Conservation (phyloP, 2,113 vertebrate genomes). For the Pelvicachromis taeniatus region DNA sequence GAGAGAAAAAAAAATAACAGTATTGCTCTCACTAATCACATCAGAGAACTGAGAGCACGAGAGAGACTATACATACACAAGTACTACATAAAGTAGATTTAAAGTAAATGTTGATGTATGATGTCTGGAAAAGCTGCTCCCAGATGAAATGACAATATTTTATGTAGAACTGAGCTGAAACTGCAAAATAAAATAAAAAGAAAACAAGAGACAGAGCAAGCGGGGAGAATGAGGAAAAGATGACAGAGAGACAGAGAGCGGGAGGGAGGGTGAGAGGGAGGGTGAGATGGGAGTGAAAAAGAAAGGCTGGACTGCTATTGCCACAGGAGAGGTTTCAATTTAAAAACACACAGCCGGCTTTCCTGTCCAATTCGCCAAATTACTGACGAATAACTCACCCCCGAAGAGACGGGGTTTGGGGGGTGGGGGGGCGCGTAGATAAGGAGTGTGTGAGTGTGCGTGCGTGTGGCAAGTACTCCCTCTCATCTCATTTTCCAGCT, state of each 20-base stretch:
- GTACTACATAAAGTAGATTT: background rate
- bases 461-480: slow-evolving; percentile 2
- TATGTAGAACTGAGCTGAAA: background rate
- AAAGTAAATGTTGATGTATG: slow-evolving; percentile 3
- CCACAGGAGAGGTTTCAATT: slow-evolving; percentile 44
- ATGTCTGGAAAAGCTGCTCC: background rate
- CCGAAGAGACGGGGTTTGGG: background rate
- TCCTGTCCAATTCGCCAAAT: slow-evolving; percentile 56
- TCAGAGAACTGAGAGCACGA: background rate
- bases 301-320: slow-evolving; percentile 8
- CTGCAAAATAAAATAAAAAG: background rate
- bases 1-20: background rate
- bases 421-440: background rate
- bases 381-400: slow-evolving; percentile 11
- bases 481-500: slow-evolving; percentile 68
- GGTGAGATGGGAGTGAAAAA: background rate
- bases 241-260: background rate
- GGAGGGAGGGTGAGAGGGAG: background rate
- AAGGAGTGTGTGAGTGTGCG: background rate
- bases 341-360: slow-evolving; percentile 44
- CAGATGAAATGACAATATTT: background rate
- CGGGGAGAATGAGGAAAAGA: background rate
- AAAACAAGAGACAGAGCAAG: background rate
- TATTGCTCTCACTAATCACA: background rate
- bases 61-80: background rate